Percentiles rank a stretch among this genome's conserved stretches.
Evolutionary conservation across 2,113 vertebrate genomes (phyloP).

Genomic region (Alligator sinensis): DNA sequence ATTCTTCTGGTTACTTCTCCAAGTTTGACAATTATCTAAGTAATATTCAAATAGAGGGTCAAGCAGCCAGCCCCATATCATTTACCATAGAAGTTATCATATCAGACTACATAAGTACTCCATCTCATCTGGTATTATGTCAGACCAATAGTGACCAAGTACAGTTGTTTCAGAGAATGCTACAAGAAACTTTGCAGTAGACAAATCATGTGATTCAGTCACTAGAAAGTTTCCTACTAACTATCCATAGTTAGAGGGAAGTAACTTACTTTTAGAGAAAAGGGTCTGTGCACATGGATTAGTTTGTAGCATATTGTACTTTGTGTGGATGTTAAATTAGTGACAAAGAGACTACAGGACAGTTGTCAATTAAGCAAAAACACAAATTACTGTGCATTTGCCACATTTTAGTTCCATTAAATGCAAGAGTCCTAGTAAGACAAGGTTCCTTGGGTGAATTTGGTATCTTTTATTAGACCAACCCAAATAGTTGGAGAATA

Average conservation of each 20-base stretch:
- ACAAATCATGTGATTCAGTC: too few relatives aligned
- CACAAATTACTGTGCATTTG: too few relatives aligned
- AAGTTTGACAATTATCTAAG: neutral
- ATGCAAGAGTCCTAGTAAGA: too few relatives aligned
- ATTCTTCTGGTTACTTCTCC: neutral
- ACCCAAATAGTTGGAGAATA: too few relatives aligned
- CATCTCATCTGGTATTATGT: neutral
- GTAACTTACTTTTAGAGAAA: neutral
- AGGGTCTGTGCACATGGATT: neutral
- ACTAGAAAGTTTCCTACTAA: neutral
- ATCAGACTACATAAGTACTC: neutral
- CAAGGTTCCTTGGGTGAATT: too few relatives aligned
- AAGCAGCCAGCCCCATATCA: accelerated
- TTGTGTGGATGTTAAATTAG: too few relatives aligned
- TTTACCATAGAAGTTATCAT: neutral
- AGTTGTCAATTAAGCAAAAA: too few relatives aligned
- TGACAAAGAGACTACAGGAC: too few relatives aligned
- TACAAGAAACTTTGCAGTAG: neutral
- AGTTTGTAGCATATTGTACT: too few relatives aligned
- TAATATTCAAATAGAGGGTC: neutral
- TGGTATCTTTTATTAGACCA: too few relatives aligned
- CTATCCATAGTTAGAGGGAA: neutral
- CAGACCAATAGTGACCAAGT: neutral
- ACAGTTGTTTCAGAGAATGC: neutral
- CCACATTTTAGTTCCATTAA: too few relatives aligned